A percentile compares a stretch with the other conserved stretches of the same genome.
Evolutionary conservation across 2,888 invertebrate genomes (phyloP).

Genomic region (Augiades crinisus): DNA sequence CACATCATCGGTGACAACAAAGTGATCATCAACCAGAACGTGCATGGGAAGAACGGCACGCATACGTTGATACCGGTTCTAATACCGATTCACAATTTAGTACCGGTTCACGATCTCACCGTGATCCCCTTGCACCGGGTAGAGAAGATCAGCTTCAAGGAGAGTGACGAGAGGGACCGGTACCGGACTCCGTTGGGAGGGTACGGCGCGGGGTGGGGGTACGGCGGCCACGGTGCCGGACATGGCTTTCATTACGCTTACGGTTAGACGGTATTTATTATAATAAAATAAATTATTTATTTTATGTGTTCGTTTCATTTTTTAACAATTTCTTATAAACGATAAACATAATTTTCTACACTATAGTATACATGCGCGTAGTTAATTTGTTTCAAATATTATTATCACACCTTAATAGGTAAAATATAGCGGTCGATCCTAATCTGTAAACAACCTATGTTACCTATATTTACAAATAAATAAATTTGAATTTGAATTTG

Average conservation of each 20-base stretch:
- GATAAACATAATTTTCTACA: too few relatives aligned
- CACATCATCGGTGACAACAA: constrained; percentile 11
- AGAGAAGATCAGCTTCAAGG: constrained; percentile 29
- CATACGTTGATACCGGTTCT: constrained; percentile 54
- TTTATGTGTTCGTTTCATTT: neutral
- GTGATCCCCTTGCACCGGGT: constrained; percentile 62
- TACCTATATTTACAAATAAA: too few relatives aligned
- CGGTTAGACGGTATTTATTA: constrained; percentile 39
- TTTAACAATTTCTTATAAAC: too few relatives aligned
- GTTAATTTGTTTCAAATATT: too few relatives aligned
- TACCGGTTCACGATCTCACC: constrained; percentile 59
- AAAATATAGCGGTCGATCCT: too few relatives aligned
- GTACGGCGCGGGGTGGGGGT: constrained; percentile 60
- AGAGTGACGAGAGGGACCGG: constrained; percentile 44
- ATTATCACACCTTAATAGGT: too few relatives aligned
- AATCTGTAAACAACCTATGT: too few relatives aligned
- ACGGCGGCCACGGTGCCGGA: constrained; percentile 68
- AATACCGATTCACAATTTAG: constrained; percentile 43
- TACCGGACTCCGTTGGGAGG: constrained; percentile 65
- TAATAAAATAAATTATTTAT: constrained; percentile 14
- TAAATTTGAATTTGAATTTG: too few relatives aligned
- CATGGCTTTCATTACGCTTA: constrained; percentile 66
- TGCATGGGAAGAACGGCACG: constrained; percentile 39
- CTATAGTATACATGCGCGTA: too few relatives aligned
- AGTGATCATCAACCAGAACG: constrained; percentile 26